Evolutionary conservation across 2,888 invertebrate species (phyloP).

Genomic region (Hesperia comma): DNA sequence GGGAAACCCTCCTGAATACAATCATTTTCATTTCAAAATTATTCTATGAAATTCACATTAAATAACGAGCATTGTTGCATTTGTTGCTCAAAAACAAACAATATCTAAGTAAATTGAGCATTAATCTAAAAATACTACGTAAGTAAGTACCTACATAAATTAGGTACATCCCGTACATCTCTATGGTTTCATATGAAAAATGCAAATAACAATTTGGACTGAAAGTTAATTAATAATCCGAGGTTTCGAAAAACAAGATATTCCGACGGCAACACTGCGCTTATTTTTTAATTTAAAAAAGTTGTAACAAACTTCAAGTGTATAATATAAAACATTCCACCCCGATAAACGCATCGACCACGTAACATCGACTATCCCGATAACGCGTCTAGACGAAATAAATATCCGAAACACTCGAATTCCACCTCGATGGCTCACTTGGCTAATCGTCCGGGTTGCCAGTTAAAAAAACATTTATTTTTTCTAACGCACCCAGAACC

Average conservation of each 20-base stretch:
- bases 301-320: slow-evolving; percentile 59
- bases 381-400: slow-evolving; percentile 81
- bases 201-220: no score
- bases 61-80: not conserved
- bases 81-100: no score
- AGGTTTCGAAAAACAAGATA: no score
- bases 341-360: slow-evolving; percentile 71
- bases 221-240: no score
- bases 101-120: no score
- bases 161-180: no score
- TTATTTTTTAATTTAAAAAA: slow-evolving; percentile 31
- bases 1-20: no score
- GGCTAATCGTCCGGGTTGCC: slow-evolving; percentile 74
- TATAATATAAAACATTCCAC: slow-evolving; percentile 79
- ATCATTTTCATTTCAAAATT: no score
- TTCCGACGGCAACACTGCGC: slow-evolving; percentile 11
- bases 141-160: no score
- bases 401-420: slow-evolving; percentile 80
- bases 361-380: slow-evolving; percentile 66
- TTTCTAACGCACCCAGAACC: slow-evolving; percentile 67
- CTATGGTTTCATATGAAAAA: no score
- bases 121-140: no score
- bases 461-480: slow-evolving; percentile 61
- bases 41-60: not conserved
- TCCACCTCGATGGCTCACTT: slow-evolving; percentile 80